Conservation (phyloP, 2,113 vertebrate genomes). For the Mesitornis unicolor region DNA sequence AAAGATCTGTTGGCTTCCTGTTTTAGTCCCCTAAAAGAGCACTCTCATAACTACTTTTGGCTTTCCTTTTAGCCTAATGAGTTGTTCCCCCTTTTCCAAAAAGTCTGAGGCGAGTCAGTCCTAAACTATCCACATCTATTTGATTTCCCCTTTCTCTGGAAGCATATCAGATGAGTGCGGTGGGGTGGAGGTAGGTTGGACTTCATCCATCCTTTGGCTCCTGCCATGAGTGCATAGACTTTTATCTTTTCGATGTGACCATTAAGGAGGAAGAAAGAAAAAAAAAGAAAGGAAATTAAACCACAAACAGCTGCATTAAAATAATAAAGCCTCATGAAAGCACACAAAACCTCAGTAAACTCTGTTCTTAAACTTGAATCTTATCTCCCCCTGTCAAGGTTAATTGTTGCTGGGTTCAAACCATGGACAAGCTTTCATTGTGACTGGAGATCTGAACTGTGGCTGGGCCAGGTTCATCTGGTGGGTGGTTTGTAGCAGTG, state of each 20-base stretch:
- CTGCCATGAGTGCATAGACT: background rate
- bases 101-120: background rate
- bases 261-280: background rate
- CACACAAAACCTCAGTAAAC: background rate
- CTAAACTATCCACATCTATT: background rate
- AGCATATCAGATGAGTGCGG: rapidly evolving
- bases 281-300: background rate
- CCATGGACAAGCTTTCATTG: slow-evolving; percentile 27
- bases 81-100: background rate
- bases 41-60: background rate
- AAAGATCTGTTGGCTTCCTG: background rate
- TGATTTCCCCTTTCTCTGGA: background rate
- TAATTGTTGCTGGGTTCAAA: slow-evolving; percentile 51
- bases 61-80: background rate
- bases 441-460: background rate
- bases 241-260: background rate
- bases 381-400: slow-evolving; percentile 35
- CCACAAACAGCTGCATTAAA: slow-evolving; percentile 40
- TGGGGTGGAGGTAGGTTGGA: slow-evolving; percentile 20
- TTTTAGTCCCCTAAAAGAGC: background rate
- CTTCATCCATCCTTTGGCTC: background rate
- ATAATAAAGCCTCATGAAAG: slow-evolving; percentile 38
- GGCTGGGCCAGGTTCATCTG: background rate
- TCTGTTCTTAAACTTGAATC: slow-evolving; percentile 32
- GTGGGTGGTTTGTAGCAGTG: background rate